Base-by-base conservation (phyloP, 2,888 invertebrate species). In the Catocala nupta region DNA sequence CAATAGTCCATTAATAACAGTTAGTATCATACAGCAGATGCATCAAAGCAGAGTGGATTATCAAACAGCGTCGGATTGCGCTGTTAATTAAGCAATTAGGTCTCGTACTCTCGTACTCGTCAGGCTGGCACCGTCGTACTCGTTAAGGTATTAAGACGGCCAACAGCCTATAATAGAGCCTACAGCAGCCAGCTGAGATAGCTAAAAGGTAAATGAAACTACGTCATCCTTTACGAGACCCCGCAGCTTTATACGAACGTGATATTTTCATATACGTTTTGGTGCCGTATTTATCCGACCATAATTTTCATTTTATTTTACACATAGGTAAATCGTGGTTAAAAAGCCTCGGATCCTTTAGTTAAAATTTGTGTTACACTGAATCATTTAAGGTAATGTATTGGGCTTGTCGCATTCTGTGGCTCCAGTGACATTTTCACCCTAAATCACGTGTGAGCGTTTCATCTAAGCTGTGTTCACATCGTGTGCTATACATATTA, bases 11-110 rank as follows among this genome's bases (percentile, higher is more conserved):
- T 73, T 80, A 78, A 70, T 70, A 61, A 65, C 71, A 54, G 63
- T 67, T 74, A 72, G 70, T 73, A 71, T 66, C 63, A 65, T 60
- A 68, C 68, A 67, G 77, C 55, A 60, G 63, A 71, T 69, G 53
- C 69, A 64, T 77, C 61, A 71, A 77, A 77, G 69, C 59, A 56
- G 61, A 65, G 70, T 61, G 67, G 75, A 64, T 68, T 75, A 76
- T 66, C 65, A 68, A 70, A 67, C 71, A 68, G 73, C 73, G 74
- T 76, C 76, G 80, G 86, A 87, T 87, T 86, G 84, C 80, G 78
- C 81, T 82, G 85, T 85, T 89, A 88, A 89, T 87, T 84, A 86
- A 85, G 83, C 86, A 87, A 88, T 90, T 88, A 87, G 82, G 83
- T 81, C 83, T 83, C 83, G 81, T 81, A 83, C 80, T 74, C 71